phyloP scores from a whole-genome alignment of 92 coral and sea anemone species.

The Palythoa grandiflora region DNA sequence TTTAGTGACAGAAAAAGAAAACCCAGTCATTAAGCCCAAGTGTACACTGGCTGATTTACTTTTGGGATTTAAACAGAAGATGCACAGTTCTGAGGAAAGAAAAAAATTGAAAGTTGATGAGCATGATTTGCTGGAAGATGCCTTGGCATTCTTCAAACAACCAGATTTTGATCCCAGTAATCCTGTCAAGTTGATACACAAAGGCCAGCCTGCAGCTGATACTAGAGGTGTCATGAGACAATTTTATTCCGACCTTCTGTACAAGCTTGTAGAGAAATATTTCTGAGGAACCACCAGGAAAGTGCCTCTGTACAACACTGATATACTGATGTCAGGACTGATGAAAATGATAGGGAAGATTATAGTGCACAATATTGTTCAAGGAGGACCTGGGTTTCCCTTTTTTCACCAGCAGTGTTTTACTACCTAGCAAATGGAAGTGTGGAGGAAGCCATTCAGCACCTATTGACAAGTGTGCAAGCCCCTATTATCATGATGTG shows the following conservation, averaged over 20 bases:
- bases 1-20: slow-evolving; percentile 13
- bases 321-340: slow-evolving; percentile 11
- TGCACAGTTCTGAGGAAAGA: slow-evolving; percentile 13
- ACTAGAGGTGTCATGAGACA: background rate
- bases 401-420: slow-evolving; percentile 3
- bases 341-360: background rate
- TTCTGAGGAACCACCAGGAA: background rate
- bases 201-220: slow-evolving; percentile 22
- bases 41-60: slow-evolving; percentile 3
- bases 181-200: background rate
- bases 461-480: background rate
- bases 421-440: slow-evolving; percentile 11
- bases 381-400: slow-evolving; percentile 28
- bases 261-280: background rate
- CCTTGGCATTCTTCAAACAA: slow-evolving; percentile 3
- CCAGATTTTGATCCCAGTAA: slow-evolving; percentile 15
- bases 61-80: slow-evolving; percentile 12
- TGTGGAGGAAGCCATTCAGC: slow-evolving; percentile 11
- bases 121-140: background rate
- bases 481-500: background rate
- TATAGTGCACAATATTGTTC: slow-evolving; percentile 12
- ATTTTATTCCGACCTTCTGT: background rate
- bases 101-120: slow-evolving; percentile 28
- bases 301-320: slow-evolving; percentile 17
- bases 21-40: slow-evolving; percentile 12